Evolutionary conservation across 2,888 invertebrate genomes (phyloP), one percentile per base, ranked within the genome.

Genomic region (Taphrorychus bicolor): DNA sequence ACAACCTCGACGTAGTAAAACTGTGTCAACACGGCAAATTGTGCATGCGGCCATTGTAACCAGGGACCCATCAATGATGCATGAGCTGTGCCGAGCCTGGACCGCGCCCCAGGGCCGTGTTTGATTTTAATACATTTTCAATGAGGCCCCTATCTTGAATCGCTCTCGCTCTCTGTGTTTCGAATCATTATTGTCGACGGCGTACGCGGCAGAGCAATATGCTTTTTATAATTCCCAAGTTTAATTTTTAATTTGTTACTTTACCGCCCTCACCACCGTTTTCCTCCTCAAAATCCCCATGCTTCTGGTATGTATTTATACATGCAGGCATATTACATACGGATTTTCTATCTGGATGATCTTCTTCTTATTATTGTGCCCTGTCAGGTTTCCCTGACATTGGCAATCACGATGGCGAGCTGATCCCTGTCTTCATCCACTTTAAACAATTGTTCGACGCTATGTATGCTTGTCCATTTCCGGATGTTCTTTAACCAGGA

Each of bases 21-120:
- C 81, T 82, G 80, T 82, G 81, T 82, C 82, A 82, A 82, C 82
- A 82, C 75, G 79, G 81, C 79, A 82, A 82, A 82, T 82, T 82
- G 82, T 82, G 81, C 82, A 81, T 81, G 80, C 78, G 77, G 76
- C 79, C 80, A 81, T 81, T 82, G 82, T 82, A 80, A 62, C 75
- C 76, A 77, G 76, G 74, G 74, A 67, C 75, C 75, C 78, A 81
- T 82, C 79, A 82, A 82, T 81, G 78, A 81, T 82, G 78, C 79
- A 82, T 80, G 80, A 78, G 76, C 73, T 60, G 66, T 58, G 66
- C 63, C 62, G 59, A 66, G 63, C 78, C 78, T 77, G 75, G 73
- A 74, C 75, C 71, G 66, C 65, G 64, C 71, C 73, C 66, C 70
- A 67, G 73, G 59, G 74, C 70, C 64, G 71, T 81, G 81, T 81